phyloP scores from a whole-genome alignment of 1,140 invertebrate genomes.

The Sycobia sp. region DNA sequence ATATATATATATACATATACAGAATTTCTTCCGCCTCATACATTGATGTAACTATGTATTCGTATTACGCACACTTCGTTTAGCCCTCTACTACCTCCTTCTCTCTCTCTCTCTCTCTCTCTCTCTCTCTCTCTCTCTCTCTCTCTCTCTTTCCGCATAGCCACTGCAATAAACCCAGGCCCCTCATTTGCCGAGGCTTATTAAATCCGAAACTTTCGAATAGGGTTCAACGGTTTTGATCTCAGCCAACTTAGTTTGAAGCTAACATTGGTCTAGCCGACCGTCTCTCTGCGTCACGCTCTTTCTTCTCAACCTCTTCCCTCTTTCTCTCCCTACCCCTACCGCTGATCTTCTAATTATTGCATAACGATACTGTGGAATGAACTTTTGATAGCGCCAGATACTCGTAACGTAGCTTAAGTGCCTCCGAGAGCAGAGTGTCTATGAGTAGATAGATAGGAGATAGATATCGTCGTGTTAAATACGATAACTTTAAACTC shows the following conservation, averaged over 20 bases:
- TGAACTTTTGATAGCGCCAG: slow-evolving; percentile 25
- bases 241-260: too few relatives aligned
- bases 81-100: slow-evolving; percentile 14
- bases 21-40: too few relatives aligned
- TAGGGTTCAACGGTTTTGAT: slow-evolving; percentile 37
- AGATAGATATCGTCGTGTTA: too few relatives aligned
- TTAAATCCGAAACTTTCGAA: slow-evolving; percentile 42
- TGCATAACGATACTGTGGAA: slow-evolving; percentile 20
- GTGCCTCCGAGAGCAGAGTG: too few relatives aligned
- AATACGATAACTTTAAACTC: too few relatives aligned
- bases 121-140: slow-evolving; percentile 19
- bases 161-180: slow-evolving; percentile 19
- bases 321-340: not conserved
- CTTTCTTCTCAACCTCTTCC: not conserved
- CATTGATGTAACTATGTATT: too few relatives aligned
- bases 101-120: slow-evolving; percentile 20
- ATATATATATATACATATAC: too few relatives aligned
- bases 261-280: too few relatives aligned
- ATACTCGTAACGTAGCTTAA: too few relatives aligned
- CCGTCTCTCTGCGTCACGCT: not conserved
- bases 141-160: not conserved
- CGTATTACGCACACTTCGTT: not conserved
- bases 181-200: slow-evolving; percentile 35
- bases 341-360: not conserved
- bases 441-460: too few relatives aligned